A percentile compares a stretch with the other conserved stretches of the same genome.
phyloP scores from a whole-genome alignment of 2,797 vertebrate genomes.

The Acipenser ruthenus region DNA sequence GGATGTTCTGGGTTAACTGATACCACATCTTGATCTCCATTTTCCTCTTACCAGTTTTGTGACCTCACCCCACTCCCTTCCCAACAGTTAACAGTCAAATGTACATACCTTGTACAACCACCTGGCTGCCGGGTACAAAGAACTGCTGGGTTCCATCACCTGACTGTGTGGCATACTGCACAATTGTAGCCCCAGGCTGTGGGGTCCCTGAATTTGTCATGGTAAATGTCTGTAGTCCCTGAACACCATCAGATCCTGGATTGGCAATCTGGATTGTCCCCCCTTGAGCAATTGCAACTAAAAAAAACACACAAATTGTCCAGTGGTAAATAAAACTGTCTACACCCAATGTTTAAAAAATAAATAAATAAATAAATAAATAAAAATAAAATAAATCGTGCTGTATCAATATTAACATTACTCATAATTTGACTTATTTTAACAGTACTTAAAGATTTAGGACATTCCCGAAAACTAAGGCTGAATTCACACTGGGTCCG shows the following conservation, averaged over 20 bases:
- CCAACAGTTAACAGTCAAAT: neutral
- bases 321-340: neutral
- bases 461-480: too few species aligned
- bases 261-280: slow-evolving; percentile 72
- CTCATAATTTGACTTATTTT: too few species aligned
- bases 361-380: slow-evolving; percentile 3
- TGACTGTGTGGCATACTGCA: slow-evolving; percentile 70
- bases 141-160: slow-evolving; percentile 72
- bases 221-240: slow-evolving; percentile 59
- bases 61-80: too few species aligned
- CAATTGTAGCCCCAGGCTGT: slow-evolving; percentile 67
- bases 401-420: too few species aligned
- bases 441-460: too few species aligned
- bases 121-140: slow-evolving; percentile 78
- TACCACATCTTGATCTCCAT: too few species aligned
- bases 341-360: neutral
- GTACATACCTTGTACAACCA: slow-evolving; percentile 81
- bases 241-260: slow-evolving; percentile 55
- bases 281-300: slow-evolving; percentile 75
- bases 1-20: too few species aligned
- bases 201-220: slow-evolving; percentile 64
- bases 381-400: too few species aligned
- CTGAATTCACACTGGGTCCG: too few species aligned
- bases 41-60: too few species aligned
- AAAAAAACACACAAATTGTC: slow-evolving; percentile 26